Percentiles rank a stretch among this genome's conserved stretches.
phyloP scores from a whole-genome alignment of 2,888 invertebrate species.

The Labia minor region DNA sequence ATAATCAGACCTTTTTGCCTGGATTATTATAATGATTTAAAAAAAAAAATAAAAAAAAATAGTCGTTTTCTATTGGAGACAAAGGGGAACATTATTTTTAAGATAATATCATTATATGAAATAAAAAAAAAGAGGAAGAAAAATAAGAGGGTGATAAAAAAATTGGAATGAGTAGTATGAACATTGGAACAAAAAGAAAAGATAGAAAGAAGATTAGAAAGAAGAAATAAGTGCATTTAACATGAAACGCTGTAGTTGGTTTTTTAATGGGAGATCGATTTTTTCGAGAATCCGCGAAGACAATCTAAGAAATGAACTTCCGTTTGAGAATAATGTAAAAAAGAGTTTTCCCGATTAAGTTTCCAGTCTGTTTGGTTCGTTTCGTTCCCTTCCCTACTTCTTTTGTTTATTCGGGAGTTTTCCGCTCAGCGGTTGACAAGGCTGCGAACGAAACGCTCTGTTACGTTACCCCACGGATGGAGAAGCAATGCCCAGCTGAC shows the following conservation, averaged over 20 bases:
- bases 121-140: neutral
- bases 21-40: too few relatives aligned
- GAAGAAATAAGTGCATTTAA: neutral
- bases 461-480: neutral
- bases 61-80: too few relatives aligned
- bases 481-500: conserved; percentile 7
- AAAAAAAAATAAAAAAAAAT: too few relatives aligned
- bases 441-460: conserved; percentile 4
- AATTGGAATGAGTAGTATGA: too few relatives aligned
- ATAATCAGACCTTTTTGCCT: too few relatives aligned
- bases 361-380: conserved; percentile 5
- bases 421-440: conserved; percentile 8
- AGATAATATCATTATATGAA: too few relatives aligned
- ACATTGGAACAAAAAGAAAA: neutral
- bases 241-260: neutral
- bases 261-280: neutral
- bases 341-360: conserved; percentile 13
- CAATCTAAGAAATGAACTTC: conserved; percentile 13
- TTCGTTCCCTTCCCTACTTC: neutral
- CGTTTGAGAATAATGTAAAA: neutral
- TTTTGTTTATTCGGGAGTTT: conserved; percentile 8
- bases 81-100: too few relatives aligned
- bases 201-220: neutral
- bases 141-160: neutral
- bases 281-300: conserved; percentile 1